Evolutionary conservation across 2,797 vertebrate genomes (phyloP).

Genomic region (Bradypus variegatus): DNA sequence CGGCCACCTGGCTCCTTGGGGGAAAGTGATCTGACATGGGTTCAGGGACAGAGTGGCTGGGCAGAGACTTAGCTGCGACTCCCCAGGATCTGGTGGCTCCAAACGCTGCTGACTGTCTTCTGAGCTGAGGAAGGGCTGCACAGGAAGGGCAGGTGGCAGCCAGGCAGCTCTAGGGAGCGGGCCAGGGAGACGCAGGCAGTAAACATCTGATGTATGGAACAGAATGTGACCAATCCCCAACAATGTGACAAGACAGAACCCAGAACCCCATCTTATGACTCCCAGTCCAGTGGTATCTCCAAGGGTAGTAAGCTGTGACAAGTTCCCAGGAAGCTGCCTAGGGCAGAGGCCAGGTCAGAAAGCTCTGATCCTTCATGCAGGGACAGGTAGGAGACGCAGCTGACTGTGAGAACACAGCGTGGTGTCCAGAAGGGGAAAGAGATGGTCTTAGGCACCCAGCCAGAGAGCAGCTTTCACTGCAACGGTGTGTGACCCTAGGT

Average conservation of each 20-base stretch:
- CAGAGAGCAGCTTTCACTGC: background rate
- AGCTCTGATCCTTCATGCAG: fast-evolving
- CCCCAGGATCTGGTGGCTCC: background rate
- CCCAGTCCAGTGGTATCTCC: background rate
- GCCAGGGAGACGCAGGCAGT: background rate
- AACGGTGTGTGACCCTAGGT: background rate
- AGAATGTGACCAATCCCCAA: background rate
- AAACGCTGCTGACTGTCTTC: background rate
- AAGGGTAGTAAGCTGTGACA: fast-evolving
- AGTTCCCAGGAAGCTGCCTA: background rate
- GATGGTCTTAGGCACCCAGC: background rate
- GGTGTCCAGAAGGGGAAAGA: background rate
- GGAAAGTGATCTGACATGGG: background rate
- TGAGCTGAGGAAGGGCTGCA: background rate
- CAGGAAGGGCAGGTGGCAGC: background rate
- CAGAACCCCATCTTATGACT: background rate
- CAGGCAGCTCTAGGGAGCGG: background rate
- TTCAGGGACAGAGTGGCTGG: background rate
- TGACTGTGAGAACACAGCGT: fast-evolving
- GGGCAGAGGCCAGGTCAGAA: background rate
- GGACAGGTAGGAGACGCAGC: background rate
- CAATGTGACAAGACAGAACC: fast-evolving
- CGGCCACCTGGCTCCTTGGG: background rate
- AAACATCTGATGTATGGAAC: background rate
- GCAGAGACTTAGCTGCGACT: background rate